Base-by-base conservation (phyloP, 1,140 invertebrate species). In the Drosophila gunungcola region DNA sequence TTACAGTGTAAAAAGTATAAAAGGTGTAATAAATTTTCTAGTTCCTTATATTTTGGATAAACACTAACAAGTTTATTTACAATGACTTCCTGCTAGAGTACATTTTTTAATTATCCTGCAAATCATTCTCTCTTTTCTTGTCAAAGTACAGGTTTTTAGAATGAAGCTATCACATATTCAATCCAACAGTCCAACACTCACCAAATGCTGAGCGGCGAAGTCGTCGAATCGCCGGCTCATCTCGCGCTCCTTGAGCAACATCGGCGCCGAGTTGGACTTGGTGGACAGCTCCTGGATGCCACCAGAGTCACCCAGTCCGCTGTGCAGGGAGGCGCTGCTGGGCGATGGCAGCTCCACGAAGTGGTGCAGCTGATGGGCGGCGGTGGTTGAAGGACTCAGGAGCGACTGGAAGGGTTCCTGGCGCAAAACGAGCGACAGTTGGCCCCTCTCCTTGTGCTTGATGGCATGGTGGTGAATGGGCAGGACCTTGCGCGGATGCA, bases 231-330 rank as follows among this genome's bases (percentile, higher is more conserved):
- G 73, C 12, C 77, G 61, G 65, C 77, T 80, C 13, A 70, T 68
- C 58, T 88, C 90, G 10, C 91, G 90, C 51, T 92, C 83, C 61
- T 92, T 92, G 46, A 92, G 72, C 65, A 92, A 75, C 57, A 92
- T 64, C 45, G 91, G 91, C 10, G 91, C 91, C 43, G 91, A 92
- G 65, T 92, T 92, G 16, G 91, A 92, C 48, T 92, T 92, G 54
- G 91, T 92, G 27, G 90, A 91, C 27, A 92, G 76, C 46, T 92
- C 90, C 68, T 91, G 90, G 6, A 92, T 84, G 77, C 79, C 88
- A 51, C 84, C 89, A 0, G 91, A 70, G 27, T 91, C 82, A 49
- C 73, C 75, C 34, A 76, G 16, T 32, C 80, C 86, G 67, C 91
- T 92, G 69, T 93, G 82, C 64, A 93, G 54, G 3, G 92, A 91